phyloP scores from a whole-genome alignment of 2,888 invertebrate species.

The Isotomurus palustris region DNA sequence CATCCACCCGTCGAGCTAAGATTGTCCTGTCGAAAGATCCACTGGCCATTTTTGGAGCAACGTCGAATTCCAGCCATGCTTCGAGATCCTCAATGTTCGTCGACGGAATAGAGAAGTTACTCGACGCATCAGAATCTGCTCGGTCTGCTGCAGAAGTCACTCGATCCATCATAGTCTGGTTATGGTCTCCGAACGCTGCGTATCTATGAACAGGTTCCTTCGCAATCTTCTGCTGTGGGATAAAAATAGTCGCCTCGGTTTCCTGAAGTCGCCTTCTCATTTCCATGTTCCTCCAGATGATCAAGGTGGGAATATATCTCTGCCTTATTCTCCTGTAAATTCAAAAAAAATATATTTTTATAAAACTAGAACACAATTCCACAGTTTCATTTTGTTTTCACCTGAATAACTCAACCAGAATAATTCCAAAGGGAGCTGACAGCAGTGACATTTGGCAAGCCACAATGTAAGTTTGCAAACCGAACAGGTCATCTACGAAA shows the following conservation, averaged over 20 bases:
- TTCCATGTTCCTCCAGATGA: conserved; percentile 29
- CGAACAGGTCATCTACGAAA: conserved; percentile 8
- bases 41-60: not conserved
- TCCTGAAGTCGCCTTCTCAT: not conserved
- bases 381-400: not conserved
- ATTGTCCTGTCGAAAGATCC: not conserved
- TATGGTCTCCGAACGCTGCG: not conserved
- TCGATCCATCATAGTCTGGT: not conserved
- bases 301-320: conserved; percentile 23
- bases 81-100: conserved; percentile 31
- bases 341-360: too few relatives aligned
- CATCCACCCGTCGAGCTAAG: not conserved
- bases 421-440: conserved; percentile 19
- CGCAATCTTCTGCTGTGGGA: not conserved
- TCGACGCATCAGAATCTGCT: not conserved
- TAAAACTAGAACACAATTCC: not conserved
- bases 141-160: not conserved
- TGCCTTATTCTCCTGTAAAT: conserved; percentile 18
- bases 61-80: conserved; percentile 16
- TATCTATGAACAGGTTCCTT: not conserved
- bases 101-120: conserved; percentile 30
- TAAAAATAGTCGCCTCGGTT: not conserved
- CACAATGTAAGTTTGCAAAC: conserved; percentile 2
- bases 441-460: conserved; percentile 15
- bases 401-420: conserved; percentile 27